Evolutionary conservation across 2,797 vertebrate species (phyloP).

Genomic region (Crax fasciolata): DNA sequence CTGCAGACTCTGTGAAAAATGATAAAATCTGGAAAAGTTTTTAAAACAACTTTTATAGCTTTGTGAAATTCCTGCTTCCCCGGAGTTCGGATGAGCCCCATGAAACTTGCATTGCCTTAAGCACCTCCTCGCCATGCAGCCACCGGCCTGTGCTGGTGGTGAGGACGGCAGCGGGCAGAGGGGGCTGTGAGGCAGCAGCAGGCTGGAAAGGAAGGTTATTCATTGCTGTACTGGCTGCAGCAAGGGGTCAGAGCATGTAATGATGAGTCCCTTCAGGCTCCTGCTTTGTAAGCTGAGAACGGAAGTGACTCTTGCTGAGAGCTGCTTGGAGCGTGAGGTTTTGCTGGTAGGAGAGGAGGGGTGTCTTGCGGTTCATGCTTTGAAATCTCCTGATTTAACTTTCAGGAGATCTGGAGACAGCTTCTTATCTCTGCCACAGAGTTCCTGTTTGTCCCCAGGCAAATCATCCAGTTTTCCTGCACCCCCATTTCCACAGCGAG

Average conservation of each 20-base stretch:
- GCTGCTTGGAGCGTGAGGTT: fast-evolving
- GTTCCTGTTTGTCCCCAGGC: neutral
- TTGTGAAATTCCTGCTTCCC: slow-evolving; percentile 44
- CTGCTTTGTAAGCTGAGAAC: neutral
- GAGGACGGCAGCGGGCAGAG: neutral
- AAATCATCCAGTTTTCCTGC: neutral
- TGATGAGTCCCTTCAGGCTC: neutral
- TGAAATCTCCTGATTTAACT: neutral
- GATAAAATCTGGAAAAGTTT: slow-evolving; percentile 63
- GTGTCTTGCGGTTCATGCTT: neutral
- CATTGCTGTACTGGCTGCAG: fast-evolving
- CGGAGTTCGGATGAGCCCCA: neutral
- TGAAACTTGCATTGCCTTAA: neutral
- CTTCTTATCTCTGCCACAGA: neutral
- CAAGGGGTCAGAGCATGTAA: fast-evolving
- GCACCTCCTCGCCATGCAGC: neutral
- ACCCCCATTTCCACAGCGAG: neutral
- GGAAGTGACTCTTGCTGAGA: neutral
- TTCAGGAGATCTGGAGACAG: neutral
- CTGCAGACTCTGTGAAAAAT: slow-evolving; percentile 58
- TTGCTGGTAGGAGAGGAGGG: neutral
- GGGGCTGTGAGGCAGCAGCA: neutral
- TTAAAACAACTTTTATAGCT: slow-evolving; percentile 32
- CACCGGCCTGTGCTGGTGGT: neutral
- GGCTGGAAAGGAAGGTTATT: neutral